Evolutionary conservation across 2,113 vertebrate species (phyloP).

Genomic region (Genyomyrus donnyi): DNA sequence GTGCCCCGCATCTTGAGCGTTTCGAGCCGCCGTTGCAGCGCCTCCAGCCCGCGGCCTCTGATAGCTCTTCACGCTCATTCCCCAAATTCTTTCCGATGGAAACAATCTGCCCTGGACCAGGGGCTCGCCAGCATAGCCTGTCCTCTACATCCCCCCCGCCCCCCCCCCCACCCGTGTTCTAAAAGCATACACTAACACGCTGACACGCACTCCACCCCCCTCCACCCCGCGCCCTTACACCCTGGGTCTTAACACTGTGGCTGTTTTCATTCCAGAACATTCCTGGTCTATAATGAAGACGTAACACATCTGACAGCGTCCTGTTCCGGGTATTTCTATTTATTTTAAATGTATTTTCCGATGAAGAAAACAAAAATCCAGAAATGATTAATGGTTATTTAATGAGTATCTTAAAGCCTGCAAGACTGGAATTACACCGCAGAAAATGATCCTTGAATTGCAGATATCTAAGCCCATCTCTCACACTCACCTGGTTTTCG

Average conservation of each 20-base stretch:
- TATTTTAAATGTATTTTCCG: not conserved
- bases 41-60: slow-evolving; percentile 56
- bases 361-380: not conserved
- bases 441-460: not conserved
- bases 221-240: slow-evolving; percentile 29
- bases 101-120: slow-evolving; percentile 65
- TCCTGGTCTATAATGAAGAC: slow-evolving; percentile 4
- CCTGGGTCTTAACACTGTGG: not conserved
- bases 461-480: not conserved
- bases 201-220: slow-evolving; percentile 21
- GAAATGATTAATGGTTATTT: not conserved
- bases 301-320: not conserved
- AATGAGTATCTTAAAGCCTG: not conserved
- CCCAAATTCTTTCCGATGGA: slow-evolving; percentile 70
- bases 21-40: slow-evolving; percentile 48
- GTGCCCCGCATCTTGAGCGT: slow-evolving; percentile 23
- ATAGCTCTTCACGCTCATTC: slow-evolving; percentile 68
- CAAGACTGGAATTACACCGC: not conserved
- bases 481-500: not conserved
- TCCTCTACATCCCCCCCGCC: slow-evolving; percentile 41
- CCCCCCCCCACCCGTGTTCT: slow-evolving; percentile 25
- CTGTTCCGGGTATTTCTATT: not conserved
- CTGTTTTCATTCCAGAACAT: not conserved
- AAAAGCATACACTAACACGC: slow-evolving; percentile 34
- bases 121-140: slow-evolving; percentile 56